Percentiles rank a stretch among this genome's conserved stretches.
These are phyloP conservation scores for Jaculus jaculus DNA, from an alignment of 2,113 vertebrate species.

Conservation along the genomic window DNA sequence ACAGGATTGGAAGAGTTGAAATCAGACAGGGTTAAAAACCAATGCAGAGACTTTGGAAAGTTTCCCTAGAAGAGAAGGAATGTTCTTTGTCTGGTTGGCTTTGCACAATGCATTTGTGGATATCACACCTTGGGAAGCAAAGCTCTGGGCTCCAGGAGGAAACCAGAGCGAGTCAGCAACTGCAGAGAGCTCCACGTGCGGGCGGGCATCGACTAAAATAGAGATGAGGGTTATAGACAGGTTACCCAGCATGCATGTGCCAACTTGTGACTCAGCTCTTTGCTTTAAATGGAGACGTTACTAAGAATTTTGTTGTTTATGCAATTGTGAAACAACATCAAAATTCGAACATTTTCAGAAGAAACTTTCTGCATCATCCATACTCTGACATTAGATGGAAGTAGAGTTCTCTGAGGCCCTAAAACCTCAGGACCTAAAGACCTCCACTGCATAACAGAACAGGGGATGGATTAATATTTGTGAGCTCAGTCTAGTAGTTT, in stretches of 20 bases:
- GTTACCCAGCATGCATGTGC: background rate
- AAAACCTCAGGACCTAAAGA: background rate
- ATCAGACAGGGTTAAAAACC: background rate
- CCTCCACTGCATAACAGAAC: background rate
- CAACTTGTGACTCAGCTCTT: background rate
- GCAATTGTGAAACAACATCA: background rate
- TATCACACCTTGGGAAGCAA: slow-evolving; percentile 18
- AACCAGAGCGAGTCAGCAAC: background rate
- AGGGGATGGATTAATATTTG: background rate
- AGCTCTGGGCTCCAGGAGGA: slow-evolving; percentile 10
- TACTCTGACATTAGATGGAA: slow-evolving; percentile 62
- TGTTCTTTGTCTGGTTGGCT: background rate
- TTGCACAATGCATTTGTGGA: background rate
- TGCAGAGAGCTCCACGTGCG: background rate
- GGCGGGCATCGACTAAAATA: background rate
- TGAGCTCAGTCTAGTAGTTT: background rate
- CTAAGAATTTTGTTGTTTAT: background rate
- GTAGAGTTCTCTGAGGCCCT: slow-evolving; percentile 39
- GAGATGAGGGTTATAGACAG: background rate
- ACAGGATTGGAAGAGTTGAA: background rate
- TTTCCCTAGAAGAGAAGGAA: background rate
- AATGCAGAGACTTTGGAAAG: background rate
- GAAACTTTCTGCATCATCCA: slow-evolving; percentile 32
- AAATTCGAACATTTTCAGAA: slow-evolving; percentile 11
- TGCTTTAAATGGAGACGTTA: background rate